These are phyloP conservation scores for Hecatera dysodea DNA, from an alignment of 2,888 invertebrate species.

Conservation along the genomic window DNA sequence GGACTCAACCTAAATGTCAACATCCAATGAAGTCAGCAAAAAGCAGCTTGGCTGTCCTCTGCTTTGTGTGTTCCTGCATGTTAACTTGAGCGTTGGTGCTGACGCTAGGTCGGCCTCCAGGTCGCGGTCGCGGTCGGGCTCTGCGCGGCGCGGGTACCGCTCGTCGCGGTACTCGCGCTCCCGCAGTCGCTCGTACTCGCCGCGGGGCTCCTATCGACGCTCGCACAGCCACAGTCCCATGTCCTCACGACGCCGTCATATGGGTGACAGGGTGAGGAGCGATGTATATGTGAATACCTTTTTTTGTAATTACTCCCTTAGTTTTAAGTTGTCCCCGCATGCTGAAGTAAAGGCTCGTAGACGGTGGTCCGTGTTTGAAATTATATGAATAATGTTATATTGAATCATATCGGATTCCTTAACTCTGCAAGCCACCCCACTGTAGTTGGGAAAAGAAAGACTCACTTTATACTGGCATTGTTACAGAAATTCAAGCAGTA, in stretches of 20 bases:
- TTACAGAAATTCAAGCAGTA: background rate
- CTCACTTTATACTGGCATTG: background rate
- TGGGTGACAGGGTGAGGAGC: conserved; percentile 93
- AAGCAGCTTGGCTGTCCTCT: conserved; percentile 30
- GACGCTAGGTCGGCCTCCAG: conserved; percentile 73
- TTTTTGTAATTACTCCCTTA: conserved; percentile 62
- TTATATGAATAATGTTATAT: background rate
- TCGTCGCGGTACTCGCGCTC: conserved; percentile 92
- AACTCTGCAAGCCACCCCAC: background rate
- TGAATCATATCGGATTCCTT: background rate
- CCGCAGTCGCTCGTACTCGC: conserved; percentile 92
- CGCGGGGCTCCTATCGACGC: conserved; percentile 91
- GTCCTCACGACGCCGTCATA: conserved; percentile 95
- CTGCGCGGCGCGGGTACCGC: conserved; percentile 86
- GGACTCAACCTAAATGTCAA: conserved; percentile 28
- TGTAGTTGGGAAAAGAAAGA: background rate
- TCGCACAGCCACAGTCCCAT: conserved; percentile 95
- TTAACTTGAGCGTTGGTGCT: conserved; percentile 55
- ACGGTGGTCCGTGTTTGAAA: conserved; percentile 44
- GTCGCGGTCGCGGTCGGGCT: conserved; percentile 92
- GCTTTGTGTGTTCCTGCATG: conserved; percentile 57
- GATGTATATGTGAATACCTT: conserved; percentile 71
- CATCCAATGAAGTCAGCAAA: conserved; percentile 46
- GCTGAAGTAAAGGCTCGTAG: conserved; percentile 31
- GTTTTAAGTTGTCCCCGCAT: conserved; percentile 58